These are phyloP conservation scores for Hippocampus barbouri DNA, from an alignment of 2,113 vertebrate genomes.

Conservation along the genomic window DNA sequence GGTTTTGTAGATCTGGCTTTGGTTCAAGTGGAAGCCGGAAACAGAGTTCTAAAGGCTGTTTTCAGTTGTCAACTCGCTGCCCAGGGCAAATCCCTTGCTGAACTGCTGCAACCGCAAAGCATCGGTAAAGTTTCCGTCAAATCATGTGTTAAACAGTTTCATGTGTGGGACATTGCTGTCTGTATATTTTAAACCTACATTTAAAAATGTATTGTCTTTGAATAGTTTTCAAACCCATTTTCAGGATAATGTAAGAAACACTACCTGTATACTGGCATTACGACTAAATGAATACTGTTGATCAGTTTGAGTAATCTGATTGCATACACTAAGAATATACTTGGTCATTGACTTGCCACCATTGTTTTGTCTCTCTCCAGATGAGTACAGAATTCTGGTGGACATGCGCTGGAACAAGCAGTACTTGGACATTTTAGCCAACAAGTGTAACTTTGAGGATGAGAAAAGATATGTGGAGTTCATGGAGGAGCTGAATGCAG, in stretches of 20 bases:
- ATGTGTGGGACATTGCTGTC: neutral
- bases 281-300: no score
- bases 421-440: conserved; percentile 86
- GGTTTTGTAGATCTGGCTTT: conserved; percentile 69
- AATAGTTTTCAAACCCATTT: no score
- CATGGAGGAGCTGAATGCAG: conserved; percentile 80
- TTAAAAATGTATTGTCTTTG: neutral
- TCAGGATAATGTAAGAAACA: no score
- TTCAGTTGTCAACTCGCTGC: conserved; percentile 82
- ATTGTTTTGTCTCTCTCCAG: conserved; percentile 56
- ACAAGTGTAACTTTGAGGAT: conserved; percentile 84
- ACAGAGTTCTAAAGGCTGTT: conserved; percentile 80
- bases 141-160: neutral
- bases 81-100: conserved; percentile 81
- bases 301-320: neutral
- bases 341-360: neutral
- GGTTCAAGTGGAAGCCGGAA: conserved; percentile 83
- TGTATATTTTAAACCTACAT: neutral
- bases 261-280: no score
- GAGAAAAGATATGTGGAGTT: conserved; percentile 81
- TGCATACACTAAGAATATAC: neutral
- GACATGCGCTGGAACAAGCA: conserved; percentile 98
- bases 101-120: conserved; percentile 82
- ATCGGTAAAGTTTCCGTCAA: conserved; percentile 70
- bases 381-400: conserved; percentile 85